Evolutionary conservation across 2,113 vertebrate species (phyloP), one percentile per base, ranked within the genome.

Genomic region (Malaclemys terrapin): DNA sequence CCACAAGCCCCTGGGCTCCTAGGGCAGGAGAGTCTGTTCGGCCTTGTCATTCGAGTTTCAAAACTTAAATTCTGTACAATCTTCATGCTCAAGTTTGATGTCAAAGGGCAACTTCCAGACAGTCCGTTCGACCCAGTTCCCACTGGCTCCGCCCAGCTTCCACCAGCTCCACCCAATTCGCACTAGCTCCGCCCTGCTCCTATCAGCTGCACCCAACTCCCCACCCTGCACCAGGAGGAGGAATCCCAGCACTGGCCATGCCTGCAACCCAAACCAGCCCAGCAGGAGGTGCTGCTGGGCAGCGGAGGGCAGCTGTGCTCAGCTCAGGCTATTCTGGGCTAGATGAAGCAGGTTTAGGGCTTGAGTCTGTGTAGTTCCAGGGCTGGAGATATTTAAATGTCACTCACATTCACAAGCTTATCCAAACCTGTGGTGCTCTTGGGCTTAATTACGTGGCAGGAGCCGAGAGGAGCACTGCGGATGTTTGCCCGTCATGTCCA

Each of bases 361-460:
- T 45, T 27, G 1, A 42, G 12, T 81, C 89, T 27, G 10, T 6
- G 2, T 8, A 1, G 14, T 47, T 49, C 86, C 19, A 16, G 79
- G 86, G 59, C 16, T 0, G 11, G 11, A 13, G 29, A 62, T 29
- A 62, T 31, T 62, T 31, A 12, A 13, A 3, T 12, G 78, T 22
- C 1, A 6, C 1, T 3, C 14, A 27, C 1, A 0, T 29, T 10
- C 35, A 16, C 0, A 8, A 56, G 72, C 13, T 85, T 2, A 3
- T 16, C 24, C 1, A 3, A 27, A 1, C 57, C 54, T 42, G 1
- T 0, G 31, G 47, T 31, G 20, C 84, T 31, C 38, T 3, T 22
- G 38, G 59, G 59, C 27, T 62, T 42, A 29, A 14, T 17, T 2
- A 0, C 1, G 4, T 14, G 20, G 42, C 8, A 38, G 25, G 45